Percentiles rank a stretch among this genome's conserved stretches.
Evolutionary conservation across 1,140 invertebrate species (phyloP).

Genomic region (Drosophila nigromelanica): DNA sequence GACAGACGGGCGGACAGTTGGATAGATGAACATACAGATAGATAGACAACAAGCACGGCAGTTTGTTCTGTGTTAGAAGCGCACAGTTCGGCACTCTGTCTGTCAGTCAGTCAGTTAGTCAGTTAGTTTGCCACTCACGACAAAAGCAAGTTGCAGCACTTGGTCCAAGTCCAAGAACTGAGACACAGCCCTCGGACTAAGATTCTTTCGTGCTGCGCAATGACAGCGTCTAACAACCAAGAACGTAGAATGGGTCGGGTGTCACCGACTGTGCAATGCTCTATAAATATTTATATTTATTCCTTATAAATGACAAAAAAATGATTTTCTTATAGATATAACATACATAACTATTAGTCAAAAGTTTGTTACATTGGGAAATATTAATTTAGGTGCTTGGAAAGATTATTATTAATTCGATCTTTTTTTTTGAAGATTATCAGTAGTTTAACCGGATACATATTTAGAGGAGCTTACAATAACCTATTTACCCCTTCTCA

Average conservation of each 20-base stretch:
- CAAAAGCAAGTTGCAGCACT: conserved; percentile 14
- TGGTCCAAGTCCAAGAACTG: background rate
- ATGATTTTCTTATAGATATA: too few relatives aligned
- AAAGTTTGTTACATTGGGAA: too few relatives aligned
- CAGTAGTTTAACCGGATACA: too few relatives aligned
- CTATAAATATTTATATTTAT: background rate
- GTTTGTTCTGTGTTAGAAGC: conserved; percentile 64
- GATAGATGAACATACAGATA: conserved; percentile 21
- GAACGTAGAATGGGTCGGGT: background rate
- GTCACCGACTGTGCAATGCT: background rate
- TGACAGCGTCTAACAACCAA: conserved; percentile 21
- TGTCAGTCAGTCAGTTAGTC: conserved; percentile 41
- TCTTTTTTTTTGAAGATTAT: too few relatives aligned
- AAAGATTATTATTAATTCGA: too few relatives aligned
- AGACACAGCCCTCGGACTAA: conserved; percentile 11
- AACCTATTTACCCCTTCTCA: background rate
- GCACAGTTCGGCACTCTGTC: conserved; percentile 44
- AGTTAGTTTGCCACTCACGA: conserved; percentile 52
- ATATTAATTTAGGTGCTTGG: too few relatives aligned
- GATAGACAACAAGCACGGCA: conserved; percentile 29
- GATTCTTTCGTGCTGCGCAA: conserved; percentile 49
- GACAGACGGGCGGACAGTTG: conserved; percentile 18
- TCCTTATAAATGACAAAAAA: too few relatives aligned
- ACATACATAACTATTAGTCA: too few relatives aligned
- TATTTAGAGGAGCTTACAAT: too few relatives aligned